Evolutionary conservation across 2,888 invertebrate genomes (phyloP).

Genomic region (Drosophila quinaria): DNA sequence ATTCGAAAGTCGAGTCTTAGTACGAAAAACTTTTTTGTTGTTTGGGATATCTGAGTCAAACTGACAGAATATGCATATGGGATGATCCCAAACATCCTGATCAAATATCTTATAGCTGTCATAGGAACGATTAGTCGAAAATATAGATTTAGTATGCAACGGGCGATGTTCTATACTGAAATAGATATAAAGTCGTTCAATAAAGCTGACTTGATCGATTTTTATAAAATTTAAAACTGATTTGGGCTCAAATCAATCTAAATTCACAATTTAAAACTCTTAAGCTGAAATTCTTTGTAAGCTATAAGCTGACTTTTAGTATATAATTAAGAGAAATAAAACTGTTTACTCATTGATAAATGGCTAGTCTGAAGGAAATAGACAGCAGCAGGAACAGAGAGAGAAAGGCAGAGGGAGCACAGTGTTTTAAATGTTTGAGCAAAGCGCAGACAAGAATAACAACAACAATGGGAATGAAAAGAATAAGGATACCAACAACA

Average conservation of each 20-base stretch:
- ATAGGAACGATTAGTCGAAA: no score
- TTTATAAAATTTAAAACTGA: not conserved
- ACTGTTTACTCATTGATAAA: conserved; percentile 65
- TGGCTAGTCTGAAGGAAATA: conserved; percentile 30
- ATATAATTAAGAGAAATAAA: conserved; percentile 44
- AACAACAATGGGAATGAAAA: conserved; percentile 14
- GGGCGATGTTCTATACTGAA: no score
- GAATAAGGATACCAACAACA: conserved; percentile 21
- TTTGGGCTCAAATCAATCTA: not conserved
- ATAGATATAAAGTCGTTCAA: no score
- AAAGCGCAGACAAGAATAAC: conserved; percentile 37
- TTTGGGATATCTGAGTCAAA: no score
- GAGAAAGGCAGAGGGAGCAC: conserved; percentile 18
- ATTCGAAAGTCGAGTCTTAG: no score
- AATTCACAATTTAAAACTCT: not conserved
- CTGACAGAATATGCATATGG: no score
- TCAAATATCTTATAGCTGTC: no score
- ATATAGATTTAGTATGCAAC: no score
- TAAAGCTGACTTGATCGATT: no score
- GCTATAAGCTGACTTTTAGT: conserved; percentile 37
- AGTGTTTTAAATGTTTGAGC: conserved; percentile 60
- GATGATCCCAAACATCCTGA: no score
- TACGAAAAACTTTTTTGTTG: no score
- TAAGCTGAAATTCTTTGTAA: conserved; percentile 4
- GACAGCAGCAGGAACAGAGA: conserved; percentile 11